Evolutionary conservation across 2,888 invertebrate species (phyloP), one percentile per base, ranked within the genome.

Genomic region (Cosmia trapezina): DNA sequence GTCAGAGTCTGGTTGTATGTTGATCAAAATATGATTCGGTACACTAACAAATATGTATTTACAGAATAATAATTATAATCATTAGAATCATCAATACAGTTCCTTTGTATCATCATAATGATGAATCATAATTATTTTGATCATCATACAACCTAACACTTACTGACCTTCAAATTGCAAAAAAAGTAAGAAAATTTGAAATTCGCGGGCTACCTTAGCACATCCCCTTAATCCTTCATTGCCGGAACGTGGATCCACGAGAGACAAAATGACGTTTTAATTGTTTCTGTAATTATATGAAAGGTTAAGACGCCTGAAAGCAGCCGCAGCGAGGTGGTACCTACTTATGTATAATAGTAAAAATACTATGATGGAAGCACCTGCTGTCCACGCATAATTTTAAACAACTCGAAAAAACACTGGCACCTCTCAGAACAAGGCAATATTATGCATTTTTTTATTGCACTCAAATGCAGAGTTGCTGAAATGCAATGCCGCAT

Each of bases 301-400:
- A 37, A 37, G 2, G 4, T 37, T 37, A 37, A 37, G 37, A 8
- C 2, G 14, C n/a, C n/a, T 41, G 41, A 60, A 41, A 22, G 14
- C 59, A 57, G 33, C 37, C 19, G 57, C 37, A 57, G 57, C 33
- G 14, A n/a, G 41, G 17, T 17, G 17, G 8, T 22, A 17, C 22
- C 37, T 41, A 37, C 37, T 37, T 37, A 9, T 60, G 51, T 37
- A 22, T 22, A 56, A 22, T 17, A 53, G 4, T 49, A 63, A n/a
- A 22, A 12, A 56, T 12, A 54, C 3, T 59, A 28, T 43, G 62
- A 4, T 63, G 45, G 66, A 61, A 62, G 37, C 66, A 63, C 8
- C 64, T 37, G 14, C 66, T 66, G 6, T 17, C 17, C 12, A 41
- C 22, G 37, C 12, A 41, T 59, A 1, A 12, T 28, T 37, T 22